Conservation (phyloP, 2,797 vertebrate species). For the Manis javanica region DNA sequence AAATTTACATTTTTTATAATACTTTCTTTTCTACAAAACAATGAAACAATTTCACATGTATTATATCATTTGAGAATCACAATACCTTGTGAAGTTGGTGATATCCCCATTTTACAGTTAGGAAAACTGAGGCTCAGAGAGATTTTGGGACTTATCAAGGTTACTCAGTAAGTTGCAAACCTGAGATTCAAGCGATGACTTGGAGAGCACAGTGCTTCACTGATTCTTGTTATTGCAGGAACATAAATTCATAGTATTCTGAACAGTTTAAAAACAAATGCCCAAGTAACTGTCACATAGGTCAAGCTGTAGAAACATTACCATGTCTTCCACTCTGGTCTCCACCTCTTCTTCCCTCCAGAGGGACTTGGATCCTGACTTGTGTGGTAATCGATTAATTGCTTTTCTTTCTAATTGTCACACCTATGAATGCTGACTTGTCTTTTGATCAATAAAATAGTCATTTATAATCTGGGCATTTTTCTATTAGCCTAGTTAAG, state of each 20-base stretch:
- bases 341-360: not conserved
- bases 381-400: not conserved
- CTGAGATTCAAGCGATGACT: constrained; percentile 8
- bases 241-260: not conserved
- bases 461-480: not conserved
- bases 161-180: not conserved
- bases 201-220: not conserved
- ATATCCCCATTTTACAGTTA: not conserved
- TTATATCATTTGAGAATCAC: not conserved
- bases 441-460: constrained; percentile 20
- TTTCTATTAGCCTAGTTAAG: not conserved
- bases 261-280: not conserved
- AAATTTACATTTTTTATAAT: not conserved
- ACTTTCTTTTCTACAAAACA: not conserved
- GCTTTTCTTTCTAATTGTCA: not conserved
- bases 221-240: constrained; percentile 30
- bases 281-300: not conserved
- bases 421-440: not conserved
- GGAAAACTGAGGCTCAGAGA: not conserved
- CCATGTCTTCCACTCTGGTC: not conserved
- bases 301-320: not conserved
- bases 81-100: not conserved
- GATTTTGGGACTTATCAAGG: not conserved
- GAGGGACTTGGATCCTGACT: not conserved
- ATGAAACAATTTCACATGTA: not conserved